Evolutionary conservation across 64 coral and sea anemone genomes (phyloP).

Genomic region (Montipora cactus): DNA sequence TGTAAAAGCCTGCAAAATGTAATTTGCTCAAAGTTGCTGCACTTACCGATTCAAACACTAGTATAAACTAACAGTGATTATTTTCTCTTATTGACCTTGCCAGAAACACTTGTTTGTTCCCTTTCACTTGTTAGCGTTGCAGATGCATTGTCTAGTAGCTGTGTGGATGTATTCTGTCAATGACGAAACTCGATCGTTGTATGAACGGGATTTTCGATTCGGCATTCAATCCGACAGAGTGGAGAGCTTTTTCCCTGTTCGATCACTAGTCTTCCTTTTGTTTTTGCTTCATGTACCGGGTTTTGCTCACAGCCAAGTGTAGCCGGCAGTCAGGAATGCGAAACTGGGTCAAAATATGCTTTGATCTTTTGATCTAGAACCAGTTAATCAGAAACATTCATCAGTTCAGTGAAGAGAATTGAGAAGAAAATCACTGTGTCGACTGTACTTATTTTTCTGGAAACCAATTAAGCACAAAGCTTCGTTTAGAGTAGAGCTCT

Average conservation of each 20-base stretch:
- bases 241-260: neutral
- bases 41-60: no score
- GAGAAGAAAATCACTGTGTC: neutral
- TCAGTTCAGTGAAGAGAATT: neutral
- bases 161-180: neutral
- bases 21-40: no score
- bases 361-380: constrained; percentile 20
- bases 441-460: neutral
- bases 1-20: no score
- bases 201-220: no score
- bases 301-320: neutral
- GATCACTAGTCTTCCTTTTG: neutral
- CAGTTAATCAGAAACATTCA: neutral
- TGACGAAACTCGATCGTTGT: neutral
- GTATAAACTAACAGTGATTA: no score
- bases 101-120: no score
- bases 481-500: neutral
- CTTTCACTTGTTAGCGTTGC: neutral
- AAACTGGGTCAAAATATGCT: neutral
- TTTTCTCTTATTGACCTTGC: no score
- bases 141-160: neutral
- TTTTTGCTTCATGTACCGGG: neutral
- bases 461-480: no score
- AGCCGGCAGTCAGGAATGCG: neutral
- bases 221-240: no score